Percentiles rank a stretch among this genome's conserved stretches.
phyloP scores from a whole-genome alignment of 35 echinoderm and acorn worm genomes.

The Strongylocentrotus purpuratus region DNA sequence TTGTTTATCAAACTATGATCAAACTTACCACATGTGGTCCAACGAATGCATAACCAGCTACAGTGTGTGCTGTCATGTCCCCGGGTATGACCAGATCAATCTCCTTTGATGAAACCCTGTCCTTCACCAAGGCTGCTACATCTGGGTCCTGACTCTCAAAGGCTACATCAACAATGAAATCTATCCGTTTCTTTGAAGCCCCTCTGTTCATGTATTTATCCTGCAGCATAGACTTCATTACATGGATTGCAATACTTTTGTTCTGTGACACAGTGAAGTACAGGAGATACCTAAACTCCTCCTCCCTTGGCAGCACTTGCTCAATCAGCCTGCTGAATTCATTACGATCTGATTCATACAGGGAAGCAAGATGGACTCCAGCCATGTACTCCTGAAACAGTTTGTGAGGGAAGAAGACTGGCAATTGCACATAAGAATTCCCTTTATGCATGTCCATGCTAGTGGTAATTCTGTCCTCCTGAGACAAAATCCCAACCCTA shows the following conservation, averaged over 20 bases:
- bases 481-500: neutral
- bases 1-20: too few species aligned
- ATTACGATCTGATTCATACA: neutral
- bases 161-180: neutral
- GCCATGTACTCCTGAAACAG: neutral
- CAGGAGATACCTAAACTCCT: neutral
- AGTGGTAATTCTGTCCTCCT: neutral
- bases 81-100: too few species aligned
- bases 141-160: too few species aligned
- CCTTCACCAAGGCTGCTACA: too few species aligned
- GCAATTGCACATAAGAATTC: neutral
- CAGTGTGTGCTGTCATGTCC: too few species aligned
- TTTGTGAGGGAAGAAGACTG: neutral
- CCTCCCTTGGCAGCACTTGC: neutral
- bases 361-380: neutral
- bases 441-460: neutral
- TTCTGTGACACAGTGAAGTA: neutral
- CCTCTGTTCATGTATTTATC: too few species aligned
- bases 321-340: neutral
- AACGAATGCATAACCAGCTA: too few species aligned
- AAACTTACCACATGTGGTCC: too few species aligned
- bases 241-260: neutral
- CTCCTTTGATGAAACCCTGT: too few species aligned
- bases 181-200: neutral
- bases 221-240: neutral